phyloP scores from a whole-genome alignment of 2,888 invertebrate species.

The Melinaea marsaeus region DNA sequence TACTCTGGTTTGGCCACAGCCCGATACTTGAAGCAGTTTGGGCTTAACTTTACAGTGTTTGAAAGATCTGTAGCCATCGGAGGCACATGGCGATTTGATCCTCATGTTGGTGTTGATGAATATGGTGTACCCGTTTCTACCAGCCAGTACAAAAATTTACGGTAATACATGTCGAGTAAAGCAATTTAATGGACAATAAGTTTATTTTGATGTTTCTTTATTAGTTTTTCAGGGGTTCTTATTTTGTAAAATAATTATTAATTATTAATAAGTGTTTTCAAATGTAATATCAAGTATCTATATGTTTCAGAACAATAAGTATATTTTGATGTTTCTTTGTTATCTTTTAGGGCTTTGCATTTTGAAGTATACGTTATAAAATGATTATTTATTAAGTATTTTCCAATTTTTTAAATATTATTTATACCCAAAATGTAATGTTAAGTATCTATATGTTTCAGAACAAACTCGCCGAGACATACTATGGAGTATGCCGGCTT shows the following conservation, averaged over 20 bases:
- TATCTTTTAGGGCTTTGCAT: no score
- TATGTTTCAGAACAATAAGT: no score
- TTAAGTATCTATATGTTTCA: slow-evolving; percentile 35
- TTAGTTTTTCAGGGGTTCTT: no score
- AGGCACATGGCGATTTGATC: slow-evolving; percentile 89
- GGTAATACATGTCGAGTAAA: slow-evolving; percentile 39
- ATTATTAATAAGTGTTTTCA: no score
- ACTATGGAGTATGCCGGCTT: slow-evolving; percentile 88
- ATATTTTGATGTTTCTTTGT: no score
- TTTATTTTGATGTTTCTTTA: no score
- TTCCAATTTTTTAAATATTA: no score
- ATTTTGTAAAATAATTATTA: no score
- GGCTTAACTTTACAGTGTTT: slow-evolving; percentile 78
- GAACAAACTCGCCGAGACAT: slow-evolving; percentile 88
- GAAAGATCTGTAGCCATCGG: slow-evolving; percentile 84
- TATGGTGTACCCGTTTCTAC: slow-evolving; percentile 84
- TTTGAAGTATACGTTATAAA: no score
- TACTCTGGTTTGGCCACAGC: slow-evolving; percentile 84
- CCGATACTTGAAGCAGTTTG: slow-evolving; percentile 76
- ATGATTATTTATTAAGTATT: no score
- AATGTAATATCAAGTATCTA: no score
- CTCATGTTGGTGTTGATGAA: slow-evolving; percentile 79
- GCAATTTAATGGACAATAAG: background rate
- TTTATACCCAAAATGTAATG: no score
- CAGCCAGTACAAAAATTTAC: slow-evolving; percentile 87